Percentiles rank a stretch among this genome's conserved stretches.
Conservation (phyloP, 2,888 invertebrate genomes). For the Biston betularia region DNA sequence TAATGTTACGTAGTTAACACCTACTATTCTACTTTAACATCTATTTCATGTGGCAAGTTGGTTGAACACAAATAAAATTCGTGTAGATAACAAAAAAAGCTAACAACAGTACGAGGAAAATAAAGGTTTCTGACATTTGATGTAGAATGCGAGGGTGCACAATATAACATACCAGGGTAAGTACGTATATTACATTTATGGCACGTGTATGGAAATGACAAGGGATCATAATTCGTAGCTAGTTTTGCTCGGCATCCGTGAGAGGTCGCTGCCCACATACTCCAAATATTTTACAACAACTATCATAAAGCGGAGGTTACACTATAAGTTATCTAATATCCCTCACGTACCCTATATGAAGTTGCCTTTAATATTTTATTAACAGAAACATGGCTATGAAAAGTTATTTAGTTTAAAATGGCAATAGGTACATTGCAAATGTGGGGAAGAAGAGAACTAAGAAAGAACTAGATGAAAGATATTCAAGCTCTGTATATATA, state of each 20-base stretch:
- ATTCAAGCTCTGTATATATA: too few species aligned
- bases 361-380: too few species aligned
- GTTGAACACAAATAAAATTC: too few species aligned
- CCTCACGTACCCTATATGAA: background rate
- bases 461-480: too few species aligned
- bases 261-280: background rate
- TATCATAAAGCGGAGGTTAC: background rate
- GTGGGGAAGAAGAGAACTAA: too few species aligned
- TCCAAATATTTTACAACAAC: constrained; percentile 4
- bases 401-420: too few species aligned
- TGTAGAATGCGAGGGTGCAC: background rate
- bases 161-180: background rate
- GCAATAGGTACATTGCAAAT: too few species aligned
- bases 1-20: too few species aligned
- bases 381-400: too few species aligned
- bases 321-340: background rate
- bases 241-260: background rate
- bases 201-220: constrained; percentile 3
- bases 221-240: constrained; percentile 9
- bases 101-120: background rate
- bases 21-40: too few species aligned
- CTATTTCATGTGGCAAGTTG: too few species aligned
- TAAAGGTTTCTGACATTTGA: background rate
- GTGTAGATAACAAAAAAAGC: background rate
- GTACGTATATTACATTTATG: constrained; percentile 12